These are phyloP conservation scores for Chaitophorus viminalis DNA, from an alignment of 2,888 invertebrate genomes.

Conservation along the genomic window DNA sequence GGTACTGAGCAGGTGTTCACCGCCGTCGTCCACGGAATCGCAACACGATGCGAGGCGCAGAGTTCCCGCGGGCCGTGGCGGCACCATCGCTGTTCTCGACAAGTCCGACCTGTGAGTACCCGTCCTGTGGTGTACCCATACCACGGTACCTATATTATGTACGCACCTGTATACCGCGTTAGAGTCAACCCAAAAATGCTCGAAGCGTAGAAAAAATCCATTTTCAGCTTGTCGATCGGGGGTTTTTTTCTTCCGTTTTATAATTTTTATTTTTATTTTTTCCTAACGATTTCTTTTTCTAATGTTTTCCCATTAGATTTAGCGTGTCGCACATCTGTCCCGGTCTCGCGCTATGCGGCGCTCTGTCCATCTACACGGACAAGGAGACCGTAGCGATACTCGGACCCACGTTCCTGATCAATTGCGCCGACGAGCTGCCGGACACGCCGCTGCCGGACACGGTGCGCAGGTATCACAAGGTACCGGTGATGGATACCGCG, in stretches of 20 bases:
- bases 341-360: conserved; percentile 81
- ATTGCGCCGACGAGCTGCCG: conserved; percentile 85
- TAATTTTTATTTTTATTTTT: neutral
- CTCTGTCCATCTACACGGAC: conserved; percentile 74
- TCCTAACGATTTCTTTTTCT: neutral
- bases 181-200: no score
- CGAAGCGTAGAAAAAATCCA: no score
- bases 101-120: conserved; percentile 48
- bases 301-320: conserved; percentile 62
- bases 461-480: conserved; percentile 72
- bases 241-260: neutral
- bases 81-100: neutral
- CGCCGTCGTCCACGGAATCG: conserved; percentile 4
- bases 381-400: conserved; percentile 76
- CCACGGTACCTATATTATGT: no score
- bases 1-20: conserved; percentile 23
- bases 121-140: neutral
- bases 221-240: neutral
- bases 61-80: conserved; percentile 5
- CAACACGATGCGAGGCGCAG: neutral
- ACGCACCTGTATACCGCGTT: no score
- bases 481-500: conserved; percentile 80
- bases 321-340: conserved; percentile 79
- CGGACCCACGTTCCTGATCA: conserved; percentile 81
- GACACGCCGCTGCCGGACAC: conserved; percentile 73